Evolutionary conservation across 1,140 invertebrate species (phyloP).

Genomic region (Habropoda laboriosa): DNA sequence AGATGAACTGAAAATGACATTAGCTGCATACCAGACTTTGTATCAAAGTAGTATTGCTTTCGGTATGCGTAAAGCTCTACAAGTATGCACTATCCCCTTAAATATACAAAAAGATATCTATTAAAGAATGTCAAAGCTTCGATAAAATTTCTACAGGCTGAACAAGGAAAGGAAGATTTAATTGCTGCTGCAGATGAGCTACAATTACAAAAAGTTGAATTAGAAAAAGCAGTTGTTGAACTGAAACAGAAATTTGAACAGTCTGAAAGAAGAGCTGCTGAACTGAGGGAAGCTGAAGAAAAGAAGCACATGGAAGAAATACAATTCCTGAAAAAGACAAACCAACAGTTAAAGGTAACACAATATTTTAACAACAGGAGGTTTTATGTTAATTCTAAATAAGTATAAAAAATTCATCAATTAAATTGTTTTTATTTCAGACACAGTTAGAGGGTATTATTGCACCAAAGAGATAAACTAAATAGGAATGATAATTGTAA

Average conservation of each 20-base stretch:
- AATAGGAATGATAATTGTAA: slow-evolving; percentile 1
- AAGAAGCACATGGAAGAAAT: slow-evolving; percentile 96
- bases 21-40: slow-evolving; percentile 95
- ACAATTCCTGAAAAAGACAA: slow-evolving; percentile 95
- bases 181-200: slow-evolving; percentile 83
- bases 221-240: slow-evolving; percentile 91
- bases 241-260: slow-evolving; percentile 92
- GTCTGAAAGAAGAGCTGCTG: slow-evolving; percentile 91
- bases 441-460: slow-evolving; percentile 96
- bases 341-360: slow-evolving; percentile 93
- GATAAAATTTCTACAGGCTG: slow-evolving; percentile 75
- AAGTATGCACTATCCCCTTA: slow-evolving; percentile 80
- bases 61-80: slow-evolving; percentile 98
- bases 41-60: slow-evolving; percentile 99
- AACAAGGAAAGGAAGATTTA: slow-evolving; percentile 88
- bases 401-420: slow-evolving; percentile 28
- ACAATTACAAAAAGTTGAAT: slow-evolving; percentile 86
- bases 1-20: slow-evolving; percentile 97
- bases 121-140: background rate
- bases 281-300: slow-evolving; percentile 92
- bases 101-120: background rate
- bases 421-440: slow-evolving; percentile 82
- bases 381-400: slow-evolving; percentile 44
- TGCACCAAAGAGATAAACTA: slow-evolving; percentile 91
- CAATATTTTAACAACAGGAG: background rate